These are phyloP conservation scores for Dreissena rostriformis DNA, from an alignment of 1,140 invertebrate genomes.

Conservation along the genomic window DNA sequence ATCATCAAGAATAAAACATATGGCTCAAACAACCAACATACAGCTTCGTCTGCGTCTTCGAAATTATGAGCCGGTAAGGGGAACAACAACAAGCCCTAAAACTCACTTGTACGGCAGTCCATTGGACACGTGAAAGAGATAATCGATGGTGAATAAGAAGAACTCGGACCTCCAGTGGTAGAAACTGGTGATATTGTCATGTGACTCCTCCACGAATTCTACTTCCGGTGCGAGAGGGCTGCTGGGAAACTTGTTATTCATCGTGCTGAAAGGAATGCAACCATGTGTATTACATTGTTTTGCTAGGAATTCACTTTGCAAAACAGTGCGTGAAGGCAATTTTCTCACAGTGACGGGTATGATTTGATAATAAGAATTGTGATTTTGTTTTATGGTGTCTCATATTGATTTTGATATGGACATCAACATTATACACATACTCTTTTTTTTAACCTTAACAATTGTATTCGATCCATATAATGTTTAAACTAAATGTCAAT, in stretches of 20 bases:
- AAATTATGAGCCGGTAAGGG: not conserved
- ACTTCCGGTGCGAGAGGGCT: constrained; percentile 57
- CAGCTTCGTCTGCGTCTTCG: not conserved
- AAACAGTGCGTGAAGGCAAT: too few species aligned
- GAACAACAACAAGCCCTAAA: not conserved
- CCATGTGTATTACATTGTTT: not conserved
- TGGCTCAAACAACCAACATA: not conserved
- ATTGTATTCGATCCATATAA: too few species aligned
- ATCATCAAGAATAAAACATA: not conserved
- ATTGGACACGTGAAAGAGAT: constrained; percentile 58
- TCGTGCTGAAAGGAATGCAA: constrained; percentile 53
- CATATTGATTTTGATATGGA: too few species aligned
- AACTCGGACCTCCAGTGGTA: constrained; percentile 65
- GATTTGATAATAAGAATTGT: too few species aligned
- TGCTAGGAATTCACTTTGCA: too few species aligned
- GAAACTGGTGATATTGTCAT: constrained; percentile 64
- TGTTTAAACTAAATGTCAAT: too few species aligned
- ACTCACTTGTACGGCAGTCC: constrained; percentile 66
- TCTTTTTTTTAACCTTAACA: too few species aligned
- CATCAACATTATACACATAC: too few species aligned
- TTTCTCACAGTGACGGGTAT: too few species aligned
- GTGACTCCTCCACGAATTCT: constrained; percentile 54
- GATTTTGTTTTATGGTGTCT: too few species aligned
- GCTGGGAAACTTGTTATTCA: constrained; percentile 59
- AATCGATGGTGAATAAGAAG: constrained; percentile 65